Percentiles rank a stretch among this genome's conserved stretches.
Conservation (phyloP, 2,888 invertebrate species). For the Cryptus armator region DNA sequence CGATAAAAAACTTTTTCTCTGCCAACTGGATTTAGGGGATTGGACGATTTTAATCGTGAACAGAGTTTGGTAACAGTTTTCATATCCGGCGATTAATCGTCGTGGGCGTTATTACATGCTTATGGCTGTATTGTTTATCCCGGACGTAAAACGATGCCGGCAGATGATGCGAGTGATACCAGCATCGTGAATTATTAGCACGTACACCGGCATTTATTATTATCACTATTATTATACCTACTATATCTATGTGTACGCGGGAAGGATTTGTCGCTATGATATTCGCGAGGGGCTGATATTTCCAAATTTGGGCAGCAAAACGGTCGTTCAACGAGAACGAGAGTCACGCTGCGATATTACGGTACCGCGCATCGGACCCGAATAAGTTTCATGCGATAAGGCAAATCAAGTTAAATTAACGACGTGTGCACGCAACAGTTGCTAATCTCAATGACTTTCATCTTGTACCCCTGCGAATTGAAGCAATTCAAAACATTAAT, state of each 20-base stretch:
- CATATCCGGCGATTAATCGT: not conserved
- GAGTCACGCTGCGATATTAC: not conserved
- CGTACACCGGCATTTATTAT: not conserved
- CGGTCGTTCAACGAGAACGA: slow-evolving; percentile 11
- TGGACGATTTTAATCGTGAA: not conserved
- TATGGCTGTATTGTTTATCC: slow-evolving; percentile 1
- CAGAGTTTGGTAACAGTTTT: not conserved
- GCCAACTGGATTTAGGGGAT: not conserved
- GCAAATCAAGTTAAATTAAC: slow-evolving; percentile 10
- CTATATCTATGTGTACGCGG: not conserved
- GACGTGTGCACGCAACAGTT: not conserved
- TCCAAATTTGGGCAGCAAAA: not conserved
- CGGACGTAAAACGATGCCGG: not conserved
- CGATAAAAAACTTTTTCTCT: slow-evolving; percentile 18
- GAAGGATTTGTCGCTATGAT: not conserved
- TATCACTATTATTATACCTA: slow-evolving; percentile 18
- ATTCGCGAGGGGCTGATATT: slow-evolving; percentile 7
- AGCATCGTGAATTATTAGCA: slow-evolving; percentile 29
- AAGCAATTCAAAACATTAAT: no score
- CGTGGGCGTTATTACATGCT: not conserved
- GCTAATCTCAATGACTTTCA: no score
- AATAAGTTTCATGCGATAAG: not conserved
- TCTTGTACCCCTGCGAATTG: no score
- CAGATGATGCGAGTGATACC: slow-evolving; percentile 9
- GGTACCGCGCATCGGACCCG: not conserved